Conservation (phyloP, 2,888 invertebrate species). For the Drosophila nr. fundita region DNA sequence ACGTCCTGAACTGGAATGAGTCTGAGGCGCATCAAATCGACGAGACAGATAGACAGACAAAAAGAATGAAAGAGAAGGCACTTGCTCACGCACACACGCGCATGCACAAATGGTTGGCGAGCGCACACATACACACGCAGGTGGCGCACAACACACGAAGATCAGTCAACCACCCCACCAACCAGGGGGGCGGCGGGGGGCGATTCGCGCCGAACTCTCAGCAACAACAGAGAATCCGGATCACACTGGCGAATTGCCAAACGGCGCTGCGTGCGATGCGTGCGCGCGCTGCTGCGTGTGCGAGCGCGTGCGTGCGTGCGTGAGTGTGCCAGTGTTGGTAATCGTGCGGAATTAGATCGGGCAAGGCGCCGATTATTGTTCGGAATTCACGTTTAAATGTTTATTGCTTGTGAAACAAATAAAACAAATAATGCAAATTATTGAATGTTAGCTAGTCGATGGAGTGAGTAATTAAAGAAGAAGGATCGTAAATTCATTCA, state of each 20-base stretch:
- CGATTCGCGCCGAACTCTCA: conserved; percentile 45
- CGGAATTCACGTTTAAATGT: conserved; percentile 68
- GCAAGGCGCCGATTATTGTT: conserved; percentile 36
- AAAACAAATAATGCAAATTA: conserved; percentile 4
- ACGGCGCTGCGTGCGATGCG: conserved; percentile 14
- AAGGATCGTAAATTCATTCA: conserved; percentile 16
- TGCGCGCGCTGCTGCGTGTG: conserved; percentile 4
- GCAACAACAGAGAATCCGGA: conserved; percentile 48
- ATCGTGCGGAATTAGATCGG: conserved; percentile 7
- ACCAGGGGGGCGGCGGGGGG: conserved; percentile 37
- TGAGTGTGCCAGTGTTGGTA: conserved; percentile 6
- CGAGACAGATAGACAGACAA: not conserved
- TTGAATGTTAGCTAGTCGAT: conserved; percentile 8
- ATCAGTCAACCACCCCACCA: conserved; percentile 53
- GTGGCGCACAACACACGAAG: conserved; percentile 45
- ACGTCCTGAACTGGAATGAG: not conserved
- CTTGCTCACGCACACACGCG: conserved; percentile 12
- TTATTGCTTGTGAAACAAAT: conserved; percentile 64
- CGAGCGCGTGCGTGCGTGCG: conserved; percentile 16
- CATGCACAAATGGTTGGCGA: conserved; percentile 12
- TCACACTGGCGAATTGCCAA: conserved; percentile 59
- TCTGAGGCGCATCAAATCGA: conserved; percentile 6
- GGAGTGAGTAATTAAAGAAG: not conserved
- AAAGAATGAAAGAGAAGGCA: not conserved
- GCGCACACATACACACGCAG: conserved; percentile 19